Conservation (phyloP, 30 jellyfish, hydroid and myxozoan species). For the Morbakka virulenta region DNA sequence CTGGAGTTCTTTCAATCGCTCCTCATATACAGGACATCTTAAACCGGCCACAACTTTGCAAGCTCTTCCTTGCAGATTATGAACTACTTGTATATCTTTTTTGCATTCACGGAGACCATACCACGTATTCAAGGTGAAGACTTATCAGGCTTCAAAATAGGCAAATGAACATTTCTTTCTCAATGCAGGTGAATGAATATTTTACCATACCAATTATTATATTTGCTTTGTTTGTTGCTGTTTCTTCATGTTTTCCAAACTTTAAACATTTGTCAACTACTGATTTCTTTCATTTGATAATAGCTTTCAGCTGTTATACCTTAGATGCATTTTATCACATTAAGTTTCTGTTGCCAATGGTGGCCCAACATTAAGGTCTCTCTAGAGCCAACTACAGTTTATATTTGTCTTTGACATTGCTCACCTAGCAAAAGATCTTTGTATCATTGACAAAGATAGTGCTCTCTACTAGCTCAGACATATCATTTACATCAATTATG, state of each 20-base stretch:
- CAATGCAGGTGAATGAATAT: slow-evolving; percentile 20
- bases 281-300: no score
- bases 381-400: no score
- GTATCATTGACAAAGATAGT: no score
- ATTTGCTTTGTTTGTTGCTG: not conserved
- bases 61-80: slow-evolving; percentile 19
- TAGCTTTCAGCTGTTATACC: no score
- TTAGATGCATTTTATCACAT: no score
- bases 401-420: no score
- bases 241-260: not conserved
- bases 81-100: slow-evolving; percentile 8
- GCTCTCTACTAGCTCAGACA: no score
- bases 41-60: slow-evolving; percentile 32
- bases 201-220: not conserved
- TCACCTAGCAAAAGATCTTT: no score
- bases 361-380: no score
- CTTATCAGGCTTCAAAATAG: slow-evolving; percentile 33
- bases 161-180: slow-evolving; percentile 31
- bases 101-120: slow-evolving; percentile 46
- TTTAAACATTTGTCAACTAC: not conserved
- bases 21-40: slow-evolving; percentile 1
- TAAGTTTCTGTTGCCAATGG: no score
- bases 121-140: slow-evolving; percentile 32
- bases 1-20: slow-evolving; percentile 13
- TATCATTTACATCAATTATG: no score